A percentile compares a stretch with the other conserved stretches of the same genome.
These are phyloP conservation scores for Hypsopygia costalis DNA, from an alignment of 2,888 invertebrate genomes.

Conservation along the genomic window DNA sequence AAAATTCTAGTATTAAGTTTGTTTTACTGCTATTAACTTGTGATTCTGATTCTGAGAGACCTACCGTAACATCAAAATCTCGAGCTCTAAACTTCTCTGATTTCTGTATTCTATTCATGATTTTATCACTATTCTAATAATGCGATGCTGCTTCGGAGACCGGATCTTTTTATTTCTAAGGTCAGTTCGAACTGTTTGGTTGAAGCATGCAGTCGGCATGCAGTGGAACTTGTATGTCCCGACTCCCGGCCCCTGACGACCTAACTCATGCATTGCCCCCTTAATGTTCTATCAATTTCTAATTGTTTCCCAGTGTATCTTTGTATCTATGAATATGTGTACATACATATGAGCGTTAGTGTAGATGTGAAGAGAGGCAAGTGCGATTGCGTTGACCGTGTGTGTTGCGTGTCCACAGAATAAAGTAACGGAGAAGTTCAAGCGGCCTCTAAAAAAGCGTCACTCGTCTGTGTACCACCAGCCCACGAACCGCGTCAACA, in stretches of 20 bases:
- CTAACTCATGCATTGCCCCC: neutral
- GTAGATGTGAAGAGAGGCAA: constrained; percentile 13
- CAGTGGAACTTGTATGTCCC: constrained; percentile 54
- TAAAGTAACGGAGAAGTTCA: constrained; percentile 93
- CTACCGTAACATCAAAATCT: constrained; percentile 18
- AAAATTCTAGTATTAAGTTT: constrained; percentile 31
- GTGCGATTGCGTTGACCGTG: constrained; percentile 30
- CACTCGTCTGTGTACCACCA: constrained; percentile 93
- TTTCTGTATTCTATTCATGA: constrained; percentile 36
- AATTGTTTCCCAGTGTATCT: constrained; percentile 23
- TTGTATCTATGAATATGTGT: constrained; percentile 15
- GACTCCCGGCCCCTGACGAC: constrained; percentile 22
- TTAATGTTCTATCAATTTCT: no score
- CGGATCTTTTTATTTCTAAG: constrained; percentile 72
- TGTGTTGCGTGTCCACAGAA: constrained; percentile 79
- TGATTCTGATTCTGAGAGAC: constrained; percentile 15
- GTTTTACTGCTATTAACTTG: constrained; percentile 15
- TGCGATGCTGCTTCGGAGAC: constrained; percentile 78
- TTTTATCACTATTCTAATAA: constrained; percentile 68
- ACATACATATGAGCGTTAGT: constrained; percentile 15
- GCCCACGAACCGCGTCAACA: constrained; percentile 94
- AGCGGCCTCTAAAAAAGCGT: constrained; percentile 92
- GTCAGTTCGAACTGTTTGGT: constrained; percentile 62
- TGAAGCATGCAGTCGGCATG: constrained; percentile 74
- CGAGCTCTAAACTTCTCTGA: constrained; percentile 23